Evolutionary conservation across 2,113 vertebrate species (phyloP).

Genomic region (Nesogale talazaci): DNA sequence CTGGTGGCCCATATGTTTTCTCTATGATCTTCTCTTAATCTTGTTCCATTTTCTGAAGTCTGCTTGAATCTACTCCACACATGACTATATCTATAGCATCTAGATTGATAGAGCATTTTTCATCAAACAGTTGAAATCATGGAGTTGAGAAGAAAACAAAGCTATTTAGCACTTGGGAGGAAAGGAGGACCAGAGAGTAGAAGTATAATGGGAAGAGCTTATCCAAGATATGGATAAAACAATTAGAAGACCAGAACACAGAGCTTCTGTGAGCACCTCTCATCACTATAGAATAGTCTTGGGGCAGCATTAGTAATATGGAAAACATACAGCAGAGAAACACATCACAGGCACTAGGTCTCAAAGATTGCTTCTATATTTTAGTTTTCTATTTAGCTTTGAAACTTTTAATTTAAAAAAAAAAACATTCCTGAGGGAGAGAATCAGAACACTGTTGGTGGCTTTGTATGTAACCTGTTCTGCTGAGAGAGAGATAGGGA

Average conservation of each 20-base stretch:
- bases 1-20: not conserved
- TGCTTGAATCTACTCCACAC: not conserved
- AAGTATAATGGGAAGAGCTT: not conserved
- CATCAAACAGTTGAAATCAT: not conserved
- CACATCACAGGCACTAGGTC: not conserved
- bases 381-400: not conserved
- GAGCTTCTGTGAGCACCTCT: not conserved
- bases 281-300: not conserved
- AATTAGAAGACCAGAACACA: not conserved
- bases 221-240: not conserved
- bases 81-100: not conserved
- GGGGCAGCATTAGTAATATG: not conserved
- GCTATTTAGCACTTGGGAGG: not conserved
- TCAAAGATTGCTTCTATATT: constrained; percentile 6
- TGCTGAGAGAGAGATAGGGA: not conserved
- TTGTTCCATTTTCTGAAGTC: constrained; percentile 4
- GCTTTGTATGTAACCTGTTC: not conserved
- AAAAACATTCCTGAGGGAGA: not conserved
- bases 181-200: not conserved
- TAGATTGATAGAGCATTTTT: not conserved
- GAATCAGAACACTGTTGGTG: not conserved
- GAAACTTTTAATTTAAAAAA: not conserved
- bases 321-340: not conserved
- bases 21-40: not conserved
- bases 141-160: constrained; percentile 27